Evolutionary conservation across 2,888 invertebrate species (phyloP).

Genomic region (Spodoptera exigua): DNA sequence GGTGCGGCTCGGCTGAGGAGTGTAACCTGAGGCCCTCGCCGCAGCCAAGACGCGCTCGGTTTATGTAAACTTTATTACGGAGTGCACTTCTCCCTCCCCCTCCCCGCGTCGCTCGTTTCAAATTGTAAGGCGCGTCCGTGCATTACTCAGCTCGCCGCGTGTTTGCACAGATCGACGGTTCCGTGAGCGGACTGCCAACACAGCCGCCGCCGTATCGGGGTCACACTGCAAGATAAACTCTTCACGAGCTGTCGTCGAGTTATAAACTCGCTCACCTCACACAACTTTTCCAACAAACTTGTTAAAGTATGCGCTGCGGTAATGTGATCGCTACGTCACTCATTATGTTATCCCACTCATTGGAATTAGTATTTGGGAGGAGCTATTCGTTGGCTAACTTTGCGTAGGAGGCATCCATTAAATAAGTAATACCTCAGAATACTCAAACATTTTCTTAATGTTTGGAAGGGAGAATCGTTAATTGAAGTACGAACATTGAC

Average conservation of each 20-base stretch:
- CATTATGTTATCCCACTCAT: conserved; percentile 50
- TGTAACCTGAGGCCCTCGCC: conserved; percentile 77
- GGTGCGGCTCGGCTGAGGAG: conserved; percentile 69
- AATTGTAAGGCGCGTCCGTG: conserved; percentile 83
- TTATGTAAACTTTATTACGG: conserved; percentile 88
- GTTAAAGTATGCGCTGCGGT: conserved; percentile 63
- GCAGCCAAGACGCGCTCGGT: conserved; percentile 79
- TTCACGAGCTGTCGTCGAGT: conserved; percentile 74
- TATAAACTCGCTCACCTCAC: conserved; percentile 72
- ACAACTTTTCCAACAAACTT: conserved; percentile 68
- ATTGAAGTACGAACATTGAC: conserved; percentile 10
- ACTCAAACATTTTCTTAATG: no score
- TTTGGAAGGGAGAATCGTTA: not conserved
- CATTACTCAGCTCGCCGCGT: conserved; percentile 83
- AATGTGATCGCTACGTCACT: conserved; percentile 63
- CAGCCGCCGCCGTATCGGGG: conserved; percentile 74
- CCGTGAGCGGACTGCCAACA: conserved; percentile 79
- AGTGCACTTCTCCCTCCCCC: conserved; percentile 72
- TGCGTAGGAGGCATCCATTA: no score
- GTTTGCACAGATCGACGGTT: conserved; percentile 85
- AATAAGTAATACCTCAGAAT: no score
- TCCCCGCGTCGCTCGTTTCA: conserved; percentile 66
- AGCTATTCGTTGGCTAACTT: conserved; percentile 13
- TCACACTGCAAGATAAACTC: conserved; percentile 80
- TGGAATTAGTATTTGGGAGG: conserved; percentile 40